Evolutionary conservation across 2,797 vertebrate species (phyloP).

Genomic region (Botia kubotai): DNA sequence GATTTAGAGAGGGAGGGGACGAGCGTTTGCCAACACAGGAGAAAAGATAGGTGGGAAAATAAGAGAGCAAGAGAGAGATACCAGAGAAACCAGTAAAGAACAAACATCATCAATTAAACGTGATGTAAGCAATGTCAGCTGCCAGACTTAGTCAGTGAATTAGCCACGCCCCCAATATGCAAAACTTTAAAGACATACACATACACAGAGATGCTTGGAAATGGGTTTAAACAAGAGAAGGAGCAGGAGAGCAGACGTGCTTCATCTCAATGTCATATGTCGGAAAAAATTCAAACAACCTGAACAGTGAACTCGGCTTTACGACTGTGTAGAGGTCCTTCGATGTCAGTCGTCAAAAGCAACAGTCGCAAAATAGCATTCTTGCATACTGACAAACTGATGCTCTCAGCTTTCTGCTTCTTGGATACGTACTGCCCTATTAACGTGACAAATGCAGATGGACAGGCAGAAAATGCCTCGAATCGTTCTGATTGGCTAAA

Average conservation of each 20-base stretch:
- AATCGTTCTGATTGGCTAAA: too few relatives aligned
- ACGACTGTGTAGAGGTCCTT: background rate
- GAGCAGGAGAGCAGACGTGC: background rate
- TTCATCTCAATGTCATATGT: background rate
- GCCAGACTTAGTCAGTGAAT: background rate
- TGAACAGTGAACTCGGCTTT: background rate
- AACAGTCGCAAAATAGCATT: background rate
- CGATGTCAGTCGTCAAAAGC: background rate
- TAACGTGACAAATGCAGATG: background rate
- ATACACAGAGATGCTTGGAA: background rate
- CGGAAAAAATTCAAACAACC: background rate
- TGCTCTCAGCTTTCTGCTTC: too few relatives aligned
- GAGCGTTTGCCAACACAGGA: background rate
- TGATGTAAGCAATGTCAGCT: background rate
- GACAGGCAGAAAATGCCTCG: background rate
- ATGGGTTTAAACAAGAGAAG: background rate
- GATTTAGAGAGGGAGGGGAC: background rate
- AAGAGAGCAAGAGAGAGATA: constrained; percentile 22
- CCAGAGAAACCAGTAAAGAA: background rate
- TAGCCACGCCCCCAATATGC: background rate
- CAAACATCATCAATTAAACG: constrained; percentile 7
- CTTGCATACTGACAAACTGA: background rate
- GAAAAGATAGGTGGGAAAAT: background rate
- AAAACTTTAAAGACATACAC: background rate
- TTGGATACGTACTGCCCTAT: background rate